Base-by-base conservation (phyloP, 2,113 vertebrate genomes). In the Gyps fulvus region DNA sequence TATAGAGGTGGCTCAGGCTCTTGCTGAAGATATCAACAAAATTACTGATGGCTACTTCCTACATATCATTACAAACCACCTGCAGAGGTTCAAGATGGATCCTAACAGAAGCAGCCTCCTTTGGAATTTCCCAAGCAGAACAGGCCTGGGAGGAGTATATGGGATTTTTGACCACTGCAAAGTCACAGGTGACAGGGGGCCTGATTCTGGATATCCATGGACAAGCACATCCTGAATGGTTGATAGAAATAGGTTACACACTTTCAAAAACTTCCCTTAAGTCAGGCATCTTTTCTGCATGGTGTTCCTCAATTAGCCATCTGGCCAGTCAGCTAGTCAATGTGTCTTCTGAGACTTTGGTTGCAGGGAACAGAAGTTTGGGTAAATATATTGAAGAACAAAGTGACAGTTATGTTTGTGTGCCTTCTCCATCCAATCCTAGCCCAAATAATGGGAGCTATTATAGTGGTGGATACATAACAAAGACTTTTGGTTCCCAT, bases 171-270 rank as follows among this genome's bases (percentile, higher is more conserved):
- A 88, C 47, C 32, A 85, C 63, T 69, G 96, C 96, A 79, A 97
- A 97, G 89, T 96, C 87, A 0, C 85, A 69, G 38, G 93, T 97
- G 87, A 71, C 76, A 34, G 57, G 50, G 9, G 97, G 93, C 26
- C 67, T 98, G 57, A 92, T 98, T 92, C 90, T 97, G 55, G 96
- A 97, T 88, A 95, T 98, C 34, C 95, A 98, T 0, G 96, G 97
- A 74, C 96, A 98, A 79, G 82, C 92, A 40, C 97, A 97, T 59
- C 82, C 96, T 72, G 97, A 98, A 67, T 76, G 2, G 38, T 98
- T 97, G 97, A 93, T 96, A 95, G 97, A 98, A 93, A 23, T 98
- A 83, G 96, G 97, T 59, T 98, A 97, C 57, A 94, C 94, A 13
- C 38, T 98, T 85, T 89, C 97, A 86, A 97, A 96, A 94, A 13